A percentile compares a stretch with the other conserved stretches of the same genome.
These are phyloP conservation scores for Sinodicranocentrus sp. DNA, from an alignment of 2,888 invertebrate genomes.

Conservation along the genomic window DNA sequence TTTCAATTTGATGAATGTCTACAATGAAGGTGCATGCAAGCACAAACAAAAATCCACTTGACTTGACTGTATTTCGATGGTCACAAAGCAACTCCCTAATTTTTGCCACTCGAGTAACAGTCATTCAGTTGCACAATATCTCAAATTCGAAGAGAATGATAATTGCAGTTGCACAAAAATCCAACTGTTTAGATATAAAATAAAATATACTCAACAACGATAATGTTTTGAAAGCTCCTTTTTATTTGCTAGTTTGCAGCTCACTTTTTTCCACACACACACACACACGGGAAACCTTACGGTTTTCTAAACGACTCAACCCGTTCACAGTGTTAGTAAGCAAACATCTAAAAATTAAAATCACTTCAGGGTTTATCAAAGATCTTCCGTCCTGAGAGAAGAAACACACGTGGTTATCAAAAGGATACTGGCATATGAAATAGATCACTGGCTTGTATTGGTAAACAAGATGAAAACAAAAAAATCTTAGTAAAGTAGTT, in stretches of 20 bases:
- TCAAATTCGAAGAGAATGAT: background rate
- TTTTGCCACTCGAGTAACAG: too few relatives aligned
- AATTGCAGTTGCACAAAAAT: background rate
- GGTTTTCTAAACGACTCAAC: too few relatives aligned
- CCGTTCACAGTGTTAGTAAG: too few relatives aligned
- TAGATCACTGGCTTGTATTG: conserved; percentile 43
- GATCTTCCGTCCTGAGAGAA: background rate
- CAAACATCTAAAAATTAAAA: too few relatives aligned
- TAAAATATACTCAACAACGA: background rate
- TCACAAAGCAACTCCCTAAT: conserved; percentile 21
- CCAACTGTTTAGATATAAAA: background rate
- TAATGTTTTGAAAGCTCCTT: conserved; percentile 17
- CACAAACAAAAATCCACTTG: conserved; percentile 6
- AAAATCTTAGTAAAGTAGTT: background rate
- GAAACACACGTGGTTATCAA: background rate
- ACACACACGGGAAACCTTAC: too few relatives aligned
- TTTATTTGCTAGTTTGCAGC: background rate
- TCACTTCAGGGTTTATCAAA: too few relatives aligned
- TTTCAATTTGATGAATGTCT: conserved; percentile 1
- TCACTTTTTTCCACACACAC: background rate
- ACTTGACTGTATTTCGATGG: background rate
- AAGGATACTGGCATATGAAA: conserved; percentile 37
- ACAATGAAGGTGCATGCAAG: background rate
- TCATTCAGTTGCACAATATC: conserved; percentile 46
- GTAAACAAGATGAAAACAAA: conserved; percentile 10